A percentile compares a stretch with the other conserved stretches of the same genome.
These are phyloP conservation scores for Hypothenemus hampei DNA, from an alignment of 1,140 invertebrate genomes.

Conservation along the genomic window DNA sequence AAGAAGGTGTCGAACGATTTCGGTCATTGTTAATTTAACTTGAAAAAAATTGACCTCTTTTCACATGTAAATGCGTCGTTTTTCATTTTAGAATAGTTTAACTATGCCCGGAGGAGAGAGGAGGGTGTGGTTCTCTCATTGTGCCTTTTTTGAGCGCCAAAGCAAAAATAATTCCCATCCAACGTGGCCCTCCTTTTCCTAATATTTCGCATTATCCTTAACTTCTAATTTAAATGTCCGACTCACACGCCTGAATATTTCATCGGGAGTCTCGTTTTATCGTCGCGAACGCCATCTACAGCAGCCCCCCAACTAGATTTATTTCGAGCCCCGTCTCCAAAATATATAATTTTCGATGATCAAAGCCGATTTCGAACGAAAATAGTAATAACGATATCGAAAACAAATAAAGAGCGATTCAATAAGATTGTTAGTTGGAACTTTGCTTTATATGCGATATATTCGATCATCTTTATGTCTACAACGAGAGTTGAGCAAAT, in stretches of 20 bases:
- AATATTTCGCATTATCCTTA: constrained; percentile 22
- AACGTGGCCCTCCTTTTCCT: constrained; percentile 22
- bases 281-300: constrained; percentile 12
- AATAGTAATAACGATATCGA: constrained; percentile 26
- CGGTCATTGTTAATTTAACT: too few species aligned
- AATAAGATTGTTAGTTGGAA: constrained; percentile 35
- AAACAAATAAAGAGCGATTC: constrained; percentile 29
- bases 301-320: not conserved
- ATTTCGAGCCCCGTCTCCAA: too few species aligned
- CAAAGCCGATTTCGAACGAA: constrained; percentile 5
- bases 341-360: too few species aligned
- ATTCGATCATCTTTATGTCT: constrained; percentile 20
- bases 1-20: too few species aligned
- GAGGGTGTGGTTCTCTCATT: too few species aligned
- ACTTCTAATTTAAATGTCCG: constrained; percentile 26
- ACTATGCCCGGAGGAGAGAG: too few species aligned
- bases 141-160: too few species aligned
- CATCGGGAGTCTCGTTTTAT: constrained; percentile 4
- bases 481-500: constrained; percentile 41
- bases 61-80: too few species aligned
- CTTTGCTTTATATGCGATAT: constrained; percentile 35
- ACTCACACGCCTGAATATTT: constrained; percentile 16
- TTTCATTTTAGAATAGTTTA: too few species aligned
- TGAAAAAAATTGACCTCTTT: too few species aligned
- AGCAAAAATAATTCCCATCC: too few species aligned